A percentile compares a stretch with the other conserved stretches of the same genome.
Evolutionary conservation across 2,888 invertebrate genomes (phyloP).

Genomic region (Punctoribates punctum): DNA sequence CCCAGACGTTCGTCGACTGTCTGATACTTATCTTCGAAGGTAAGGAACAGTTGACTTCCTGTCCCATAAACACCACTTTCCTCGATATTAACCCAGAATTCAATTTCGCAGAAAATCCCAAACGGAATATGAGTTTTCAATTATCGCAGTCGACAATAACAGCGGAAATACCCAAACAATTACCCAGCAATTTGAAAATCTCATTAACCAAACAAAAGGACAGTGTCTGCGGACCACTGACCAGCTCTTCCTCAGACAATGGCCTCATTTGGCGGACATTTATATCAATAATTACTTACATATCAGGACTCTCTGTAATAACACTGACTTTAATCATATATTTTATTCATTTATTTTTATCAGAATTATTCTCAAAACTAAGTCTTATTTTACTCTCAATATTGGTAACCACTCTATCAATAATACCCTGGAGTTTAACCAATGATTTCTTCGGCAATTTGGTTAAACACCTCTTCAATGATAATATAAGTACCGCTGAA

Average conservation of each 20-base stretch:
- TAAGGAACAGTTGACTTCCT: no score
- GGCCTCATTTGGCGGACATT: neutral
- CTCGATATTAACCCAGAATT: neutral
- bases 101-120: slow-evolving; percentile 4
- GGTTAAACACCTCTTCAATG: no score
- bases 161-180: slow-evolving; percentile 6
- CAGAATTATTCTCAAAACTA: slow-evolving; percentile 4
- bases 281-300: neutral
- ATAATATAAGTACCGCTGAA: no score
- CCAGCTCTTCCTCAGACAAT: neutral
- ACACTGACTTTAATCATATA: slow-evolving; percentile 9
- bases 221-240: no score
- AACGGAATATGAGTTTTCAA: neutral
- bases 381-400: neutral
- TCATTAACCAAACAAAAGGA: neutral
- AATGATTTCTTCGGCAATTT: no score
- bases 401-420: slow-evolving; percentile 5
- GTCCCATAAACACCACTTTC: no score
- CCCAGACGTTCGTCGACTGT: neutral
- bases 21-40: neutral
- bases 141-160: neutral
- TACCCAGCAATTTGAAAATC: slow-evolving; percentile 18
- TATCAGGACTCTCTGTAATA: slow-evolving; percentile 7
- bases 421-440: neutral
- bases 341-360: slow-evolving; percentile 17